A percentile compares a stretch with the other conserved stretches of the same genome.
These are phyloP conservation scores for Psittacula derbiana DNA, from an alignment of 2,797 vertebrate species.

Conservation along the genomic window DNA sequence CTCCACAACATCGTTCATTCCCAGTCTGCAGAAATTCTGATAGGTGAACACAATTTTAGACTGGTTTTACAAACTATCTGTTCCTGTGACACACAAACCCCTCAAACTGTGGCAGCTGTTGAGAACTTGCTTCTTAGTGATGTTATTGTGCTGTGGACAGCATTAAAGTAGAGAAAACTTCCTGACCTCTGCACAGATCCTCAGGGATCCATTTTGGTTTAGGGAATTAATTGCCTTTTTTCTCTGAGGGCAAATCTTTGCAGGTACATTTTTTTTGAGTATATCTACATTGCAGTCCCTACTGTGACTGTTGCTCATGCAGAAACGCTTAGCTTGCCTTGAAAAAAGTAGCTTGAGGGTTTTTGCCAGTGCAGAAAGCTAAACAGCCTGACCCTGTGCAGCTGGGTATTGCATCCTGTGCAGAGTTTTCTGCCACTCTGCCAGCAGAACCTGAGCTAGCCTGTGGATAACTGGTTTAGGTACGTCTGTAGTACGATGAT, in stretches of 20 bases:
- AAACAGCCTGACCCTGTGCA: not conserved
- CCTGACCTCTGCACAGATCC: not conserved
- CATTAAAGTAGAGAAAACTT: not conserved
- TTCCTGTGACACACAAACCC: not conserved
- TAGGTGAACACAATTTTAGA: not conserved
- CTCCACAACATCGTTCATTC: not conserved
- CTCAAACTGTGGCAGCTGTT: not conserved
- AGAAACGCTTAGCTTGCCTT: not conserved
- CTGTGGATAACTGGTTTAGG: not conserved
- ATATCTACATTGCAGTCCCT: not conserved
- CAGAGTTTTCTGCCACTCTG: not conserved
- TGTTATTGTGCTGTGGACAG: not conserved
- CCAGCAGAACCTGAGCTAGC: not conserved
- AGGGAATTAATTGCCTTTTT: not conserved
- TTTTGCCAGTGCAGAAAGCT: not conserved
- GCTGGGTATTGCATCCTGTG: not conserved
- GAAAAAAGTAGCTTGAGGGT: not conserved
- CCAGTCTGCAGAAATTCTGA: not conserved
- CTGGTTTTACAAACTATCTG: not conserved
- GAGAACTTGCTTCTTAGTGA: not conserved
- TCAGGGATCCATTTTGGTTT: not conserved
- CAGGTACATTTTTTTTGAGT: not conserved
- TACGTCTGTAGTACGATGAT: fast-evolving
- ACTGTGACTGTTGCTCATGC: not conserved
- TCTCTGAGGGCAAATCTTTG: not conserved